These are phyloP conservation scores for Stegophylla sp. DNA, from an alignment of 2,888 invertebrate species.

Conservation along the genomic window DNA sequence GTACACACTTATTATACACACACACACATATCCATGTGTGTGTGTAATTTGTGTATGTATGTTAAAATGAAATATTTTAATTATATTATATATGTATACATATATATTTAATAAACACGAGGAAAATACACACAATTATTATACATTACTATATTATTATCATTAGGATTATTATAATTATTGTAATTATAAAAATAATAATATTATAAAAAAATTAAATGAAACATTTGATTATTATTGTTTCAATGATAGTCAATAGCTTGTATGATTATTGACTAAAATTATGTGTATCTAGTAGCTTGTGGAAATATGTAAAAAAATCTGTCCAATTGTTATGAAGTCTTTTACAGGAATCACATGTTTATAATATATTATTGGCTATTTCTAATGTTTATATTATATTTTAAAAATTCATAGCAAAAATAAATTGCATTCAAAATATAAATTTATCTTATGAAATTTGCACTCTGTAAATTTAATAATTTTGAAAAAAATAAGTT, in stretches of 20 bases:
- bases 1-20: not conserved
- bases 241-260: not conserved
- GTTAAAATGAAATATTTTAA: slow-evolving; percentile 18
- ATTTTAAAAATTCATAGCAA: too few relatives aligned
- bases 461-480: too few relatives aligned
- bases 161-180: slow-evolving; percentile 47
- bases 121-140: slow-evolving; percentile 53
- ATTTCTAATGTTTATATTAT: too few relatives aligned
- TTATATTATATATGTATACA: slow-evolving; percentile 14
- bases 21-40: not conserved
- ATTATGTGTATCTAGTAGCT: not conserved
- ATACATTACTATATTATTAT: slow-evolving; percentile 48
- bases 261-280: not conserved
- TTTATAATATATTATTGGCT: too few relatives aligned
- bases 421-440: too few relatives aligned
- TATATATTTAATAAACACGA: slow-evolving; percentile 30
- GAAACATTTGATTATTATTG: slow-evolving; percentile 1
- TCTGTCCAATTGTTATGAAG: too few relatives aligned
- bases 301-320: too few relatives aligned
- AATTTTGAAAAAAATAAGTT: too few relatives aligned
- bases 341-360: too few relatives aligned
- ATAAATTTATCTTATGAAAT: too few relatives aligned
- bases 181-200: slow-evolving; percentile 54
- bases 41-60: not conserved
- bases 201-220: slow-evolving; percentile 42